Conservation (phyloP, 1,140 invertebrate species). For the Acromyrmex charruanus region DNA sequence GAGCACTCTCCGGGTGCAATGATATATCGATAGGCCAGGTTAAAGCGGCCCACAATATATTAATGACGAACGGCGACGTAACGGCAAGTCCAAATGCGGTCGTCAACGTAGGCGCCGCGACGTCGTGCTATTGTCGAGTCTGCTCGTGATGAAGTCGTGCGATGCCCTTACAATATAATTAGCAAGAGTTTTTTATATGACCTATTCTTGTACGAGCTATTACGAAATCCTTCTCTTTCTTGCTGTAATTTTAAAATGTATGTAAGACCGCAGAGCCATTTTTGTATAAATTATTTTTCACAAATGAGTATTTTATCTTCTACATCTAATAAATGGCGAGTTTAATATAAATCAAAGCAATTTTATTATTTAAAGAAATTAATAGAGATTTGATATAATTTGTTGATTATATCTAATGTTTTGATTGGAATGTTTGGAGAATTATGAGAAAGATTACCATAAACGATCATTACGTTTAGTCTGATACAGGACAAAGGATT, state of each 20-base stretch:
- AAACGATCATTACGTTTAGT: too few relatives aligned
- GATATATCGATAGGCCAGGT: constrained; percentile 49
- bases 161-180: not conserved
- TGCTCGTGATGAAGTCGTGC: not conserved
- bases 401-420: not conserved
- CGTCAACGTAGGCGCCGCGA: constrained; percentile 31
- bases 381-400: too few relatives aligned
- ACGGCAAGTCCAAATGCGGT: constrained; percentile 29
- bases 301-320: not conserved
- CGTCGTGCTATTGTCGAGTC: constrained; percentile 13
- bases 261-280: not conserved
- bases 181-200: not conserved
- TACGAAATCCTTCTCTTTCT: not conserved
- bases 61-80: constrained; percentile 44
- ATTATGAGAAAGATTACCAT: not conserved
- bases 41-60: constrained; percentile 36
- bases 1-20: not conserved
- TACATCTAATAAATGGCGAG: not conserved
- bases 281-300: not conserved
- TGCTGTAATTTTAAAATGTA: not conserved
- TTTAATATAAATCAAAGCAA: not conserved
- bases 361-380: not conserved
- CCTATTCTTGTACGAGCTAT: not conserved
- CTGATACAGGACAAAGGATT: not conserved
- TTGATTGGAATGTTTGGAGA: not conserved